Conservation (phyloP, 1,140 invertebrate genomes). For the Aphidius gifuensis region DNA sequence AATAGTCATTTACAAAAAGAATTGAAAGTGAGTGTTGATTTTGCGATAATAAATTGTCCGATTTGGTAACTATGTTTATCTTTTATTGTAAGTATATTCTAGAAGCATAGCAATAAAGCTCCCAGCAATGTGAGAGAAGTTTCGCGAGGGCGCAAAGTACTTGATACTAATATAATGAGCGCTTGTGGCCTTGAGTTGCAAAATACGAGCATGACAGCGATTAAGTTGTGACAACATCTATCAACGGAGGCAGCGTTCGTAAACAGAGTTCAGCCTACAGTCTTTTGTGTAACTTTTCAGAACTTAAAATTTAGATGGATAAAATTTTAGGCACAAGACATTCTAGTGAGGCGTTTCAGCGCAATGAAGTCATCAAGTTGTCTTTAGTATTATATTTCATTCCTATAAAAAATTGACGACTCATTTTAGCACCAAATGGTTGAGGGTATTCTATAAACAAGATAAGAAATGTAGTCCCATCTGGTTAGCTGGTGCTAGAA, state of each 20-base stretch:
- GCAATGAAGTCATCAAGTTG: conserved; percentile 26
- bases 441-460: too few species aligned
- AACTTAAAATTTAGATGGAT: conserved; percentile 1
- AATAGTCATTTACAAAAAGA: conserved; percentile 33
- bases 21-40: conserved; percentile 14
- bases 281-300: conserved; percentile 7
- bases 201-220: conserved; percentile 33
- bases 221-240: conserved; percentile 43
- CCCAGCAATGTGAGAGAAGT: neutral
- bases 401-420: neutral
- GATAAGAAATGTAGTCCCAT: neutral
- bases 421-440: neutral
- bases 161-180: neutral
- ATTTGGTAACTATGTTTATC: too few species aligned
- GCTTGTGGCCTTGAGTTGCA: conserved; percentile 20
- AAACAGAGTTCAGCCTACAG: conserved; percentile 38
- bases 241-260: conserved; percentile 40
- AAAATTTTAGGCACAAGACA: conserved; percentile 18
- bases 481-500: neutral
- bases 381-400: conserved; percentile 16
- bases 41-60: neutral
- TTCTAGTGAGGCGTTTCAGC: conserved; percentile 26
- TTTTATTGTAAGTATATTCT: neutral
- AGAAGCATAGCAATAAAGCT: neutral
- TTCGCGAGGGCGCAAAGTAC: neutral